A percentile compares a stretch with the other conserved stretches of the same genome.
Evolutionary conservation across 2,888 invertebrate genomes (phyloP).

Genomic region (Melinaea menophilus): DNA sequence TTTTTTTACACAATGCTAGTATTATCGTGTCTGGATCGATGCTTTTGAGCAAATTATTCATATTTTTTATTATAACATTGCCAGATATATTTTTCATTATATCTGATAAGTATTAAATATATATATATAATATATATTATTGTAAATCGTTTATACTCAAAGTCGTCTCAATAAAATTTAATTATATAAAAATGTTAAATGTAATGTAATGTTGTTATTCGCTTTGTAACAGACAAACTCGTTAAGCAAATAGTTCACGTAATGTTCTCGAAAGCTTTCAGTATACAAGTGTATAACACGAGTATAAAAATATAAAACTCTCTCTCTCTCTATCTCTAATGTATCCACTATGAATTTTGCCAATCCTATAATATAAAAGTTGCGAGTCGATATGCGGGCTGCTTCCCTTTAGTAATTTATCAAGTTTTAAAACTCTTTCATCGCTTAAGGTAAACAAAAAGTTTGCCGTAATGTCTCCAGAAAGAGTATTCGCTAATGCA

Average conservation of each 20-base stretch:
- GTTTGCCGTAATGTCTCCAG: conserved; percentile 32
- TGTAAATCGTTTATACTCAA: too few relatives aligned
- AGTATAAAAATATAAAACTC: conserved; percentile 14
- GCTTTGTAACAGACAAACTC: conserved; percentile 25
- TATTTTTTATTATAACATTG: not conserved
- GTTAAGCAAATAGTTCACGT: conserved; percentile 28
- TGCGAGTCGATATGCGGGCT: conserved; percentile 60
- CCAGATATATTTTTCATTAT: too few relatives aligned
- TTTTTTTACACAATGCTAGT: conserved; percentile 27
- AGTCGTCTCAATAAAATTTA: not conserved
- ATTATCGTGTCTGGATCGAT: conserved; percentile 26
- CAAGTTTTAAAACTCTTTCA: conserved; percentile 56
- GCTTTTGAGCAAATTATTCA: conserved; percentile 6
- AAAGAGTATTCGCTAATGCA: conserved; percentile 30
- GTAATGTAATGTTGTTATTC: not conserved
- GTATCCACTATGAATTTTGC: conserved; percentile 25
- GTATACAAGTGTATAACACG: conserved; percentile 9
- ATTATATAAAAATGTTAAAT: not conserved
- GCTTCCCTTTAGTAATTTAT: conserved; percentile 45
- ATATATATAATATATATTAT: too few relatives aligned
- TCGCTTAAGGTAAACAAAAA: conserved; percentile 55
- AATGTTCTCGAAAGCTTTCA: conserved; percentile 29
- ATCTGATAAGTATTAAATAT: too few relatives aligned
- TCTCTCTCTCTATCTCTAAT: conserved; percentile 8
- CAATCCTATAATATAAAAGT: conserved; percentile 66